phyloP scores from a whole-genome alignment of 2,797 vertebrate genomes.

The Carcharodon carcharias region DNA sequence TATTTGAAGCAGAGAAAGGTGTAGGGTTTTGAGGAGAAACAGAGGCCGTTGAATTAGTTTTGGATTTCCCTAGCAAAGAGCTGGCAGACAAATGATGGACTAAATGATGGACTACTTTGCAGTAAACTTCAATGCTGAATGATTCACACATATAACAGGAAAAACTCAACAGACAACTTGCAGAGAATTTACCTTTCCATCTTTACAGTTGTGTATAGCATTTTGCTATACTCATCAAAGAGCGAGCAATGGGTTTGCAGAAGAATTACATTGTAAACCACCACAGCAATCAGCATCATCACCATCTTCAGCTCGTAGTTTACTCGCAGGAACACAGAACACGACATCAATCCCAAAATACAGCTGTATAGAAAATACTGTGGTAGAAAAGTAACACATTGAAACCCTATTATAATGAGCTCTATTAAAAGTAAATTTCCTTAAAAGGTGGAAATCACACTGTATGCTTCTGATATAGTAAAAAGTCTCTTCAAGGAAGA shows the following conservation, averaged over 20 bases:
- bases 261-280: constrained; percentile 80
- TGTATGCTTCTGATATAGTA: background rate
- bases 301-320: constrained; percentile 90
- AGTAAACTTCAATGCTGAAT: background rate
- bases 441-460: background rate
- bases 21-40: background rate
- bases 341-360: constrained; percentile 83
- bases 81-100: background rate
- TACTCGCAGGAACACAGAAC: constrained; percentile 87
- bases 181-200: constrained; percentile 69
- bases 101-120: background rate
- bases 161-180: background rate
- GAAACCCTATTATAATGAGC: background rate
- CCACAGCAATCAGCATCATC: constrained; percentile 79
- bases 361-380: constrained; percentile 95
- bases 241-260: constrained; percentile 77
- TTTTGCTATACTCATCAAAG: constrained; percentile 79
- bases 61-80: background rate
- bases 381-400: constrained; percentile 41
- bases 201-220: constrained; percentile 65
- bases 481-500: background rate
- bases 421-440: background rate
- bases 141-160: background rate
- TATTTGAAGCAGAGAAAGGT: background rate
- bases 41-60: background rate